A percentile compares a stretch with the other conserved stretches of the same genome.
Conservation (phyloP, 2,113 vertebrate genomes). For the Melanocharis versteri region DNA sequence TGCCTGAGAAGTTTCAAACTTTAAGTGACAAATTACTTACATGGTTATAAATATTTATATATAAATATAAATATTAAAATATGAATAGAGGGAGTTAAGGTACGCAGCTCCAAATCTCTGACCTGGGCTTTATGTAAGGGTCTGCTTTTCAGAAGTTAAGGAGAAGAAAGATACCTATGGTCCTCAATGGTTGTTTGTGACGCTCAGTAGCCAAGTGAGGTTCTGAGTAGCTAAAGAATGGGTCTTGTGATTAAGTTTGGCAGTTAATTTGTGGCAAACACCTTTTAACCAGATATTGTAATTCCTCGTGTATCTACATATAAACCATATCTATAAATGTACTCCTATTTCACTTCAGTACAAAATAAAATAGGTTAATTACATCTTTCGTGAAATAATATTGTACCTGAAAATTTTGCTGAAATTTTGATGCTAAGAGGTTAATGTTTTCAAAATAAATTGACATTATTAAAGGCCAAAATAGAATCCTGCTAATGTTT, state of each 20-base stretch:
- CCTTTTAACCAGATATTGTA: background rate
- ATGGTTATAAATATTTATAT: background rate
- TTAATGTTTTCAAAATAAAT: background rate
- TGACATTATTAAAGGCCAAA: background rate
- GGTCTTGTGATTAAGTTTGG: background rate
- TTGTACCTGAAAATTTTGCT: background rate
- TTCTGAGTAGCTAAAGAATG: background rate
- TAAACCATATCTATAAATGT: background rate
- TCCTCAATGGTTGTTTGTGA: background rate
- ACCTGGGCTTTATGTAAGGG: background rate
- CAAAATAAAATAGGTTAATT: background rate
- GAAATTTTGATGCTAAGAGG: background rate
- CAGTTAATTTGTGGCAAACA: background rate
- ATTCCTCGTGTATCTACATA: background rate
- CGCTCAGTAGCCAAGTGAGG: background rate
- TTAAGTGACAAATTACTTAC: background rate
- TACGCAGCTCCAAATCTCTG: background rate
- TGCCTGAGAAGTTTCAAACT: background rate
- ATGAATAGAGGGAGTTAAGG: background rate
- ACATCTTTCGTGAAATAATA: background rate
- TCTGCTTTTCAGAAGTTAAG: background rate
- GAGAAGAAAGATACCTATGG: accelerated
- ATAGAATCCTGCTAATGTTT: background rate
- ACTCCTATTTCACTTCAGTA: background rate
- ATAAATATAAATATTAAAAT: no score